Conservation (phyloP, 2,113 vertebrate genomes). For the Mirza zaza region DNA sequence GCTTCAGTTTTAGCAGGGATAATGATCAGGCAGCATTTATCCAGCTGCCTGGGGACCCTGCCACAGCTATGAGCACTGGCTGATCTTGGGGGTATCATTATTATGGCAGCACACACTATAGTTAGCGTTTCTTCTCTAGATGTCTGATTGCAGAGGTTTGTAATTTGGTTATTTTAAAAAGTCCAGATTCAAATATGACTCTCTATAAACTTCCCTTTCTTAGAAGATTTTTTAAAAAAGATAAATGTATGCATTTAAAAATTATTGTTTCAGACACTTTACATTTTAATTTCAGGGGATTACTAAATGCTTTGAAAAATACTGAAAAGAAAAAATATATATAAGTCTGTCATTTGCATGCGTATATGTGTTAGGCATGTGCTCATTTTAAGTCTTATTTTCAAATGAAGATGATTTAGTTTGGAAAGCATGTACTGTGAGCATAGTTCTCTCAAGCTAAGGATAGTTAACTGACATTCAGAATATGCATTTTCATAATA, state of each 20-base stretch:
- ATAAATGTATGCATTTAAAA: neutral
- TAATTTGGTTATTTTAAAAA: slow-evolving; percentile 24
- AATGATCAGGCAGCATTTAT: slow-evolving; percentile 84
- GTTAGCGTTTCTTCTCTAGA: slow-evolving; percentile 74
- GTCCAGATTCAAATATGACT: slow-evolving; percentile 49
- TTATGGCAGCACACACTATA: slow-evolving; percentile 50
- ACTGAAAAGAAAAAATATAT: neutral
- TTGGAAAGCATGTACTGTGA: neutral
- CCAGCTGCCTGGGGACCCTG: slow-evolving; percentile 81
- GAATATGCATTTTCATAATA: neutral
- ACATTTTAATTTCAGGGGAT: neutral
- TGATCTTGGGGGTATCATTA: slow-evolving; percentile 80
- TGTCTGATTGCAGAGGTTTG: slow-evolving; percentile 60
- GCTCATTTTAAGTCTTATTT: neutral
- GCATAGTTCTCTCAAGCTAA: neutral
- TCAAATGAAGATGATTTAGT: neutral
- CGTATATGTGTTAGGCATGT: neutral
- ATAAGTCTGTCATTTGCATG: neutral
- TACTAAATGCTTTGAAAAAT: neutral
- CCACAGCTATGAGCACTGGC: slow-evolving; percentile 72
- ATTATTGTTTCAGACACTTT: neutral
- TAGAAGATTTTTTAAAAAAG: slow-evolving; percentile 17
- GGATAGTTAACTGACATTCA: neutral
- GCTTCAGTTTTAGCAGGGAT: slow-evolving; percentile 82
- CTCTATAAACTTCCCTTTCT: slow-evolving; percentile 39